Conservation (phyloP, 2,113 vertebrate genomes). For the Laterallus jamaicensis region DNA sequence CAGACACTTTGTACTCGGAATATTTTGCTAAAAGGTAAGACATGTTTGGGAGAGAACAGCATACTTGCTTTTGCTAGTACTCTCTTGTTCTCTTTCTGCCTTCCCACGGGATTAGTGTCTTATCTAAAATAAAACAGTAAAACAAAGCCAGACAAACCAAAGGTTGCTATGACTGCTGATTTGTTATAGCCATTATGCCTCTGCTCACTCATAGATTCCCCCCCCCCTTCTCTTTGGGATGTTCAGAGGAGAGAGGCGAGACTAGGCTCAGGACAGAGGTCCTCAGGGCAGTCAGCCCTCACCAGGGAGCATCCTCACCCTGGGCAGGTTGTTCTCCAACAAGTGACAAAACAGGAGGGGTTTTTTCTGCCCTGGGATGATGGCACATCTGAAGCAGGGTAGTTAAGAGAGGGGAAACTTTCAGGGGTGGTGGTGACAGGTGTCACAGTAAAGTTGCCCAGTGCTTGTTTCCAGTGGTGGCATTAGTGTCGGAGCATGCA, state of each 20-base stretch:
- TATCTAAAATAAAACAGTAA: constrained; percentile 57
- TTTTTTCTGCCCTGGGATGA: background rate
- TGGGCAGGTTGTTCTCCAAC: constrained; percentile 65
- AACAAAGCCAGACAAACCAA: constrained; percentile 34
- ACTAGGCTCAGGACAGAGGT: constrained; percentile 42
- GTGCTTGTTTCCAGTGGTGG: background rate
- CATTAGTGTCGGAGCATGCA: background rate
- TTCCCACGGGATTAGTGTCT: background rate
- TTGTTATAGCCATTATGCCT: constrained; percentile 66
- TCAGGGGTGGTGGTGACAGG: background rate
- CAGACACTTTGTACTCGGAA: background rate
- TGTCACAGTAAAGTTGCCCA: constrained; percentile 26
- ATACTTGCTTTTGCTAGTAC: background rate
- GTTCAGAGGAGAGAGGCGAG: constrained; percentile 54
- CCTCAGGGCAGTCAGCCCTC: constrained; percentile 25
- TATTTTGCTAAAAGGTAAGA: constrained; percentile 14
- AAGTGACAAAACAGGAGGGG: constrained; percentile 38
- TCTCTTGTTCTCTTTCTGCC: background rate
- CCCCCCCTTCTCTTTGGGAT: background rate
- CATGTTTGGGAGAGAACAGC: background rate
- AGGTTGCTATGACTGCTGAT: constrained; percentile 4
- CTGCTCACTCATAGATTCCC: constrained; percentile 16
- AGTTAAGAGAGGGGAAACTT: background rate
- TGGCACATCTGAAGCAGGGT: background rate
- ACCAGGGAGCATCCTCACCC: background rate